phyloP scores from a whole-genome alignment of 2,888 invertebrate genomes.

The Eupithecia dodoneata region DNA sequence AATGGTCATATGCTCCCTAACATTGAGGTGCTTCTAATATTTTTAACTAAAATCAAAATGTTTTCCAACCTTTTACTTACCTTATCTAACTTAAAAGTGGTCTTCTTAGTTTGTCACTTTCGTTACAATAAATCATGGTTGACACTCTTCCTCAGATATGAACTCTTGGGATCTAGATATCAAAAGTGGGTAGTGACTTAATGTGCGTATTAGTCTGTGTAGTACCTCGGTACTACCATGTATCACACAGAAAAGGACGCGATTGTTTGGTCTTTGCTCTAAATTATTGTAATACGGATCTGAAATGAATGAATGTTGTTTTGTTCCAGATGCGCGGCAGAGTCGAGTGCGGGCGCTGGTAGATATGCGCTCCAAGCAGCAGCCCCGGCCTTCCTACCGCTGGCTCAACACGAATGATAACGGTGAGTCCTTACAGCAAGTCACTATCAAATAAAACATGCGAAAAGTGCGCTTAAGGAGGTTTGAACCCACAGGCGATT shows the following conservation, averaged over 20 bases:
- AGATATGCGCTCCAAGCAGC: slow-evolving; percentile 88
- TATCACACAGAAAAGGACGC: background rate
- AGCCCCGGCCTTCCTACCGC: slow-evolving; percentile 88
- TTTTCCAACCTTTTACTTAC: too few relatives aligned
- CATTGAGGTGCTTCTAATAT: too few relatives aligned
- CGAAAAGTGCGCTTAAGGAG: slow-evolving; percentile 8
- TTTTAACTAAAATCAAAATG: too few relatives aligned
- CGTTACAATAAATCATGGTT: too few relatives aligned
- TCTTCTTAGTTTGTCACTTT: too few relatives aligned
- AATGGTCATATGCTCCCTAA: too few relatives aligned
- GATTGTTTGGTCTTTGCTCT: background rate
- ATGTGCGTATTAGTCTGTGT: too few relatives aligned
- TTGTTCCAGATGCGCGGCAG: slow-evolving; percentile 66
- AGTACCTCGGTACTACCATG: too few relatives aligned
- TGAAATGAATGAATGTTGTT: background rate
- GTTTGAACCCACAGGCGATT: slow-evolving; percentile 9
- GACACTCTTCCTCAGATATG: too few relatives aligned
- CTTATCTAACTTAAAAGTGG: too few relatives aligned
- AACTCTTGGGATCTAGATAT: too few relatives aligned
- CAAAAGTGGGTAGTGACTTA: too few relatives aligned
- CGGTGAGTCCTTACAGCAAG: slow-evolving; percentile 67
- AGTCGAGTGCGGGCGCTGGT: slow-evolving; percentile 66
- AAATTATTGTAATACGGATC: background rate
- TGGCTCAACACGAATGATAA: slow-evolving; percentile 87
- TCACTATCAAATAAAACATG: background rate